phyloP scores from a whole-genome alignment of 2,888 invertebrate genomes.

The Serrognathus titanus region DNA sequence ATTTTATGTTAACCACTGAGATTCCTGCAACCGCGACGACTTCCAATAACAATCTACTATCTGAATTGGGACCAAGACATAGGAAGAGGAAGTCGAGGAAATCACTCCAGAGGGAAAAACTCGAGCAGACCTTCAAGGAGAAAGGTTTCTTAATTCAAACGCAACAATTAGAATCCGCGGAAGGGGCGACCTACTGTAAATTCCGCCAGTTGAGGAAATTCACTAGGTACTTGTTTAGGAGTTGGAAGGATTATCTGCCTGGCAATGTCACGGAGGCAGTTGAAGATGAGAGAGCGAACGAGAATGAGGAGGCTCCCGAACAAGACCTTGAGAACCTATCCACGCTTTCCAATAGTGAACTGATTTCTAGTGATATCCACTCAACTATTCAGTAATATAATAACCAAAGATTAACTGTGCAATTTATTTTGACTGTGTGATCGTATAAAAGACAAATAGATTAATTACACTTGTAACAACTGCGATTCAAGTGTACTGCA shows the following conservation, averaged over 20 bases:
- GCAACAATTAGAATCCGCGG: constrained; percentile 87
- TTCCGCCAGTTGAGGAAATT: constrained; percentile 87
- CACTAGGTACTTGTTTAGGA: constrained; percentile 84
- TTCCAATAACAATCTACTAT: constrained; percentile 4
- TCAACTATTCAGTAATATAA: not conserved
- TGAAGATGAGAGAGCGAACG: constrained; percentile 28
- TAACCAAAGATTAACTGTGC: constrained; percentile 12
- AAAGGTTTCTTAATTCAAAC: constrained; percentile 92
- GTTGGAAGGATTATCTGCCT: constrained; percentile 91
- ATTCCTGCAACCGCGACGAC: constrained; percentile 31
- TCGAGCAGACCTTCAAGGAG: constrained; percentile 89
- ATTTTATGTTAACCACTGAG: constrained; percentile 43
- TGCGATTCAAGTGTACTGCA: no score
- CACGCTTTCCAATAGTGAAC: constrained; percentile 33
- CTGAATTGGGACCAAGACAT: constrained; percentile 42
- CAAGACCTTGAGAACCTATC: constrained; percentile 20
- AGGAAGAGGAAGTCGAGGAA: constrained; percentile 73
- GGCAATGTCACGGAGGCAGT: constrained; percentile 51
- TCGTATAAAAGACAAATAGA: no score
- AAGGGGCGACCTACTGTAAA: constrained; percentile 92
- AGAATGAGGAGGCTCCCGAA: constrained; percentile 11
- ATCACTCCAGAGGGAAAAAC: constrained; percentile 79
- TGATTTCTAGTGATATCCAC: constrained; percentile 24
- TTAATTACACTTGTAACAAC: no score
- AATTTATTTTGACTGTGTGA: not conserved